Evolutionary conservation across 2,113 vertebrate genomes (phyloP).

Genomic region (Columba livia): DNA sequence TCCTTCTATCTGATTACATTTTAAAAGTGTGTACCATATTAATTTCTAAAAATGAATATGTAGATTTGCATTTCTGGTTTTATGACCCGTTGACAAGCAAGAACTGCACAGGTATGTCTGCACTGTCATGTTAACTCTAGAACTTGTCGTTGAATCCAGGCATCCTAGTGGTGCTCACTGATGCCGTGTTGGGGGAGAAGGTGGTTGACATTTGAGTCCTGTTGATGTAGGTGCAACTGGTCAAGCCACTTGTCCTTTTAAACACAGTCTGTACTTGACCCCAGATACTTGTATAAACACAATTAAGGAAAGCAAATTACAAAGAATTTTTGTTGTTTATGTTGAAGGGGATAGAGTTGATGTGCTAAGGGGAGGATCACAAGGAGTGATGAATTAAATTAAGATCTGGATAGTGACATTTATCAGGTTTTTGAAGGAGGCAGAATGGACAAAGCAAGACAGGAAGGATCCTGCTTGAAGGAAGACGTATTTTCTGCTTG

Average conservation of each 20-base stretch:
- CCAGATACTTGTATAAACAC: neutral
- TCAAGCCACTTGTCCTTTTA: neutral
- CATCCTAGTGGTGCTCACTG: neutral
- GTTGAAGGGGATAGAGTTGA: neutral
- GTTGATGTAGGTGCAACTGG: neutral
- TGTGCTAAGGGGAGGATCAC: neutral
- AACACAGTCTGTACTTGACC: neutral
- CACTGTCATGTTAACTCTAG: neutral
- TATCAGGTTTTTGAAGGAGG: neutral
- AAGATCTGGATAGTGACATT: neutral
- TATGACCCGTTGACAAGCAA: neutral
- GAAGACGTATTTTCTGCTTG: neutral
- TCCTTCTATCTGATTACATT: neutral
- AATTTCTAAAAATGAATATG: neutral
- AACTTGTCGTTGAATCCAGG: rapidly evolving
- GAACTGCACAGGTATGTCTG: neutral
- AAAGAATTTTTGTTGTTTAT: neutral
- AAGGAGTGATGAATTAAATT: neutral
- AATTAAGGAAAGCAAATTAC: neutral
- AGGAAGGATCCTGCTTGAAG: neutral
- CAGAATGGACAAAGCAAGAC: neutral
- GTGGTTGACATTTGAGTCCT: rapidly evolving
- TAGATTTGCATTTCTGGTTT: neutral
- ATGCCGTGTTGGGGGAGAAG: neutral
- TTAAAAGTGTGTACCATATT: neutral